These are phyloP conservation scores for Argyra leucocephala DNA, from an alignment of 2,888 invertebrate species.

Conservation along the genomic window DNA sequence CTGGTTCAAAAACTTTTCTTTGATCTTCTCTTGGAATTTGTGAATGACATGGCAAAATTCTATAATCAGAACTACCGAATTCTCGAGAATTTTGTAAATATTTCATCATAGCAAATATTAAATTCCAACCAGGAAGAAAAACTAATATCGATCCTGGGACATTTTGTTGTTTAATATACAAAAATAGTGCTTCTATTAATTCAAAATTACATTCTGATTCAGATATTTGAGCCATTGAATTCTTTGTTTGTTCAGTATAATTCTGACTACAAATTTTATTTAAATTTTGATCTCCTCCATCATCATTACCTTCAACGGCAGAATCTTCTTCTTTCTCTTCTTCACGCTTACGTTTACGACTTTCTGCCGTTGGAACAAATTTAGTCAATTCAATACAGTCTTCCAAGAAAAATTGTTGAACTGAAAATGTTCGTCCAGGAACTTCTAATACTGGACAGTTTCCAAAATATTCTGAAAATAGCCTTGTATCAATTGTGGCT, in stretches of 20 bases:
- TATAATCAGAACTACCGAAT: slow-evolving; percentile 60
- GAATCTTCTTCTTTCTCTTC: slow-evolving; percentile 56
- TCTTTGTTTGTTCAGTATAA: slow-evolving; percentile 55
- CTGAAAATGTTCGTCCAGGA: slow-evolving; percentile 77
- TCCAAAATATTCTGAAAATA: slow-evolving; percentile 88
- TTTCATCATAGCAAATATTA: slow-evolving; percentile 86
- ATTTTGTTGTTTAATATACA: slow-evolving; percentile 51
- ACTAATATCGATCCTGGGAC: slow-evolving; percentile 80
- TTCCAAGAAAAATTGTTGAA: slow-evolving; percentile 85
- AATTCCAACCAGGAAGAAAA: slow-evolving; percentile 95
- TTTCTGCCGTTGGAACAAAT: slow-evolving; percentile 68
- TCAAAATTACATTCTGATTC: slow-evolving; percentile 91
- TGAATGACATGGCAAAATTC: slow-evolving; percentile 90
- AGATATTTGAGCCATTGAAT: slow-evolving; percentile 63
- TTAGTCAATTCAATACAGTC: slow-evolving; percentile 81
- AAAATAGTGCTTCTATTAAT: slow-evolving; percentile 70
- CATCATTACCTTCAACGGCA: slow-evolving; percentile 49
- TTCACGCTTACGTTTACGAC: slow-evolving; percentile 57
- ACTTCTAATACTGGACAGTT: slow-evolving; percentile 80
- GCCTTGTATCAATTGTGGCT: slow-evolving; percentile 88
- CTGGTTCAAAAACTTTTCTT: slow-evolving; percentile 80
- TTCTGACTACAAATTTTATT: slow-evolving; percentile 49
- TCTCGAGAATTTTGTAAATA: slow-evolving; percentile 64
- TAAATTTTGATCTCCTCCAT: slow-evolving; percentile 63
- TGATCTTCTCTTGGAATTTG: slow-evolving; percentile 95